Evolutionary conservation across 2,888 invertebrate genomes (phyloP).

Genomic region (Caradrina clavipalpis): DNA sequence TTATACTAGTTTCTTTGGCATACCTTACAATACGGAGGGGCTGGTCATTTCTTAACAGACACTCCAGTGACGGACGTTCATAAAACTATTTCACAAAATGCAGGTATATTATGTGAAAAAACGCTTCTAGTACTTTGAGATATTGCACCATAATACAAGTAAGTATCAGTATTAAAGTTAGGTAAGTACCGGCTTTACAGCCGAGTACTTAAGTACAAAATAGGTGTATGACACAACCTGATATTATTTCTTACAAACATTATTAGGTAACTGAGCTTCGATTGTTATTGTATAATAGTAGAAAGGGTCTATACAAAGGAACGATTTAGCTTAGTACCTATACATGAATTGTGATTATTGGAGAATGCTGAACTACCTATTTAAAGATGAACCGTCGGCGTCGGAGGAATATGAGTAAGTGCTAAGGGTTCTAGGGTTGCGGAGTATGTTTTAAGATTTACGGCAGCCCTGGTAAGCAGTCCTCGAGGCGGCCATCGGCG

Average conservation of each 20-base stretch:
- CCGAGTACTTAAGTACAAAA: conserved; percentile 29
- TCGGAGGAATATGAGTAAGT: no score
- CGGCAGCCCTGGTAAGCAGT: no score
- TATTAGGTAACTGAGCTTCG: conserved; percentile 55
- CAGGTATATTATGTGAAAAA: not conserved
- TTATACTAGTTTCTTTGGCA: no score
- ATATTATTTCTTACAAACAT: conserved; percentile 55
- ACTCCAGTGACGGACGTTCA: no score
- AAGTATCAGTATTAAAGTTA: conserved; percentile 15
- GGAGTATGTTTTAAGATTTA: no score
- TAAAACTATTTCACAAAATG: no score
- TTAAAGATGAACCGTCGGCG: no score
- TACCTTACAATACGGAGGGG: no score
- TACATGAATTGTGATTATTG: not conserved
- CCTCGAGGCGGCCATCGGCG: no score
- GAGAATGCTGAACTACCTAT: not conserved
- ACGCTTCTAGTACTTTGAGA: not conserved
- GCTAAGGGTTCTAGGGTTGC: no score
- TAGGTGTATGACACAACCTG: conserved; percentile 50
- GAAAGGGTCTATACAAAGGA: conserved; percentile 52
- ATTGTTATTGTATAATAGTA: conserved; percentile 63
- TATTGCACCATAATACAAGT: conserved; percentile 4
- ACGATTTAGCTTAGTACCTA: not conserved
- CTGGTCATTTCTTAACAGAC: no score
- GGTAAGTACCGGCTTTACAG: conserved; percentile 29